A percentile compares a stretch with the other conserved stretches of the same genome.
Evolutionary conservation across 1,140 invertebrate genomes (phyloP).

Genomic region (Plodia interpunctella): DNA sequence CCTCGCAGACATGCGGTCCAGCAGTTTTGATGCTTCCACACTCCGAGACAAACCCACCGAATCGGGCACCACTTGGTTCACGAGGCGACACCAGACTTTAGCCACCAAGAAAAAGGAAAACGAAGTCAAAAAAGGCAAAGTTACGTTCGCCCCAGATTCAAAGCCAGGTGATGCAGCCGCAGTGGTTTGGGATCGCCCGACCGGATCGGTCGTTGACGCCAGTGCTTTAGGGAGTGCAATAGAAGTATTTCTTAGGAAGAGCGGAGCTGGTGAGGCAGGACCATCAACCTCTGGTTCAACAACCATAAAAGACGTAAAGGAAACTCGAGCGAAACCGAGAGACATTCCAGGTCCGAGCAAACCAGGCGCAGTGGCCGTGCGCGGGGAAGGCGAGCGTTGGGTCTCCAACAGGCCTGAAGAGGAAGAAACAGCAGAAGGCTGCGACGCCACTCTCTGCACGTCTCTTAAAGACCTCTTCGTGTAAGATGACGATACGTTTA

Average conservation of each 20-base stretch:
- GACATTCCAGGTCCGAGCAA: constrained; percentile 46
- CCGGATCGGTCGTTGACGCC: constrained; percentile 86
- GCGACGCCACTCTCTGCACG: constrained; percentile 86
- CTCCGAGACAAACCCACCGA: constrained; percentile 75
- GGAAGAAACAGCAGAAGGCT: constrained; percentile 81
- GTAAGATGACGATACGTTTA: constrained; percentile 42
- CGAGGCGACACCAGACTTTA: constrained; percentile 84
- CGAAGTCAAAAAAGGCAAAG: constrained; percentile 77
- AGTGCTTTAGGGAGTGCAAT: constrained; percentile 88
- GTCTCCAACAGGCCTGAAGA: constrained; percentile 72
- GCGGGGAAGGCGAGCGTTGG: constrained; percentile 64
- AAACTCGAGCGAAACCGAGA: constrained; percentile 49
- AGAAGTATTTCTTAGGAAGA: constrained; percentile 84
- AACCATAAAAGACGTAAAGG: constrained; percentile 45
- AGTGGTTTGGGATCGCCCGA: constrained; percentile 83
- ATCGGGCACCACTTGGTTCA: constrained; percentile 84
- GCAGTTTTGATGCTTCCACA: constrained; percentile 88
- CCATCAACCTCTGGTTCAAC: constrained; percentile 66
- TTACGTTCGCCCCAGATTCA: constrained; percentile 62
- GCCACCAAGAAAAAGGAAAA: constrained; percentile 80
- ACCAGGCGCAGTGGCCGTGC: constrained; percentile 31
- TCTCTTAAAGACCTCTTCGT: constrained; percentile 90
- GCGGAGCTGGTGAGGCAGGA: constrained; percentile 60
- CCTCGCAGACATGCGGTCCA: constrained; percentile 83
- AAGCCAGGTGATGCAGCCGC: constrained; percentile 59